A percentile compares a stretch with the other conserved stretches of the same genome.
Conservation (phyloP, 2,797 vertebrate species). For the Acestrorhynchus altus region DNA sequence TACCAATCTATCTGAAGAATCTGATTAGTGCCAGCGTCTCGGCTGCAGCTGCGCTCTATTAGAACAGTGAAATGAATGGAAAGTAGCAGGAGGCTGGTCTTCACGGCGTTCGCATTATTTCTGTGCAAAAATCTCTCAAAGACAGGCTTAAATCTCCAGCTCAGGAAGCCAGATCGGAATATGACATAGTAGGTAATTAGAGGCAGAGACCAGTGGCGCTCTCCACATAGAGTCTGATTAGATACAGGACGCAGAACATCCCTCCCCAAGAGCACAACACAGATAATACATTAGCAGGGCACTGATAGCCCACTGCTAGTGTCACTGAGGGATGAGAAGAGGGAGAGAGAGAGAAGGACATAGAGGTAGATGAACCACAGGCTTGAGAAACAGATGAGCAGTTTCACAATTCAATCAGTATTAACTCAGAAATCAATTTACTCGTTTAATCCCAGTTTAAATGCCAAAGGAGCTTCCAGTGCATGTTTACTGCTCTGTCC, state of each 20-base stretch:
- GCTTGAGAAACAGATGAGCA: constrained; percentile 5
- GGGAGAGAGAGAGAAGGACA: neutral
- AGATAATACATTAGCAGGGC: neutral
- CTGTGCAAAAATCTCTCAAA: constrained; percentile 5
- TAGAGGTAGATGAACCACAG: neutral
- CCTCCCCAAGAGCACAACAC: constrained; percentile 38
- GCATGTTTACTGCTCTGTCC: too few relatives aligned
- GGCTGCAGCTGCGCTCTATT: neutral
- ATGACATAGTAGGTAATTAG: constrained; percentile 65
- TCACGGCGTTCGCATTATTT: neutral
- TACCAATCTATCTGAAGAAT: constrained; percentile 8
- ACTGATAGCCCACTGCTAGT: neutral
- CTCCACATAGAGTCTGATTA: constrained; percentile 61
- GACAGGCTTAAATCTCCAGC: constrained; percentile 26
- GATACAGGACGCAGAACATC: constrained; percentile 46
- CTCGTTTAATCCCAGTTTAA: too few relatives aligned
- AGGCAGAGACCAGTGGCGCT: constrained; percentile 55
- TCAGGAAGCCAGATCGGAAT: constrained; percentile 59
- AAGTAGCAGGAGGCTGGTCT: constrained; percentile 22
- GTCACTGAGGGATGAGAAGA: neutral
- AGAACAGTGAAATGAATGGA: constrained; percentile 21
- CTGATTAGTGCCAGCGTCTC: neutral
- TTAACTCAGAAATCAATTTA: constrained; percentile 28
- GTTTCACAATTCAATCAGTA: constrained; percentile 29
- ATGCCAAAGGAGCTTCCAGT: too few relatives aligned